A percentile compares a stretch with the other conserved stretches of the same genome.
Evolutionary conservation across 1,140 invertebrate genomes (phyloP).

Genomic region (Teleogryllus occipitalis): DNA sequence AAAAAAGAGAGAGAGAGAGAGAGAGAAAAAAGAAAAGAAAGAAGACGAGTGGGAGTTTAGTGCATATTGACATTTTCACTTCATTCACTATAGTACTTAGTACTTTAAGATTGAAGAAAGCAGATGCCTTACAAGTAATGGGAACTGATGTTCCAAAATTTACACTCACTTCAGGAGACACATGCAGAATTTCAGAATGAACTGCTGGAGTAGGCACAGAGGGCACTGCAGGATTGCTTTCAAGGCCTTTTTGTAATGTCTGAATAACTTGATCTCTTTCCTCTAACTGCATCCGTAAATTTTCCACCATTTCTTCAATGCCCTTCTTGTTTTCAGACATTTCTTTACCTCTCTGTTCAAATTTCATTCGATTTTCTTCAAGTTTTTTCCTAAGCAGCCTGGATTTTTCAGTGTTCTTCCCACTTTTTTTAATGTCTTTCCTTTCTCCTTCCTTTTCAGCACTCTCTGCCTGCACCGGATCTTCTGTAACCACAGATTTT

Average conservation of each 20-base stretch:
- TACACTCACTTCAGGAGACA: no score
- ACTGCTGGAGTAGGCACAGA: no score
- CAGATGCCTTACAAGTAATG: no score
- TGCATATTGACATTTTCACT: no score
- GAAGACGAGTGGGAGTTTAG: no score
- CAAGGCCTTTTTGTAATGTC: constrained; percentile 1
- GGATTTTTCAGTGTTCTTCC: constrained; percentile 13
- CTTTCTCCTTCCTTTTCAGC: background rate
- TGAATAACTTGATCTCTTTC: constrained; percentile 15
- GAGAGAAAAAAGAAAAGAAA: no score
- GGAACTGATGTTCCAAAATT: no score
- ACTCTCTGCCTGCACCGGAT: background rate
- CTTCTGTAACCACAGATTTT: no score
- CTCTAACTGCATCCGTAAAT: constrained; percentile 15
- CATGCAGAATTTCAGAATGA: no score
- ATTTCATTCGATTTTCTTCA: constrained; percentile 21
- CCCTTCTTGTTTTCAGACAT: constrained; percentile 14
- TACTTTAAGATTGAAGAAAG: no score
- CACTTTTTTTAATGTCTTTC: background rate
- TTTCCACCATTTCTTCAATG: constrained; percentile 16
- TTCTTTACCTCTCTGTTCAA: constrained; percentile 19
- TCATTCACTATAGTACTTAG: no score
- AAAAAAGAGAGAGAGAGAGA: no score
- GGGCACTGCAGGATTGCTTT: background rate
- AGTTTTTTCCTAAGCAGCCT: constrained; percentile 17